phyloP scores from a whole-genome alignment of 2,888 invertebrate genomes.

The Stegophylla sp. region DNA sequence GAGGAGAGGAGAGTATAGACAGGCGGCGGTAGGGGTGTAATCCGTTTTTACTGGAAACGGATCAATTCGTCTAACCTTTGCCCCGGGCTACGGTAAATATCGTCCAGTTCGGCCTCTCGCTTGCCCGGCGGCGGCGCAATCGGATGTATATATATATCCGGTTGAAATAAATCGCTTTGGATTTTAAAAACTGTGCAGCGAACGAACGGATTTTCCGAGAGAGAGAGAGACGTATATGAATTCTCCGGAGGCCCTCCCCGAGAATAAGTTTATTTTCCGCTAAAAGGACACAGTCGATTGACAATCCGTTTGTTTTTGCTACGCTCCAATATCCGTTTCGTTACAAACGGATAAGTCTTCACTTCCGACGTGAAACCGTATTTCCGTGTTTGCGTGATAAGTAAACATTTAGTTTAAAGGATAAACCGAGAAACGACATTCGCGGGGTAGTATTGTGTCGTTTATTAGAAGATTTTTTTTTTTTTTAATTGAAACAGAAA shows the following conservation, averaged over 20 bases:
- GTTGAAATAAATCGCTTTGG: constrained; percentile 33
- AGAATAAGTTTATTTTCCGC: constrained; percentile 17
- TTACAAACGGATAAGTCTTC: constrained; percentile 11
- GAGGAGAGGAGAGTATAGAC: neutral
- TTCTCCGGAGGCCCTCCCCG: neutral
- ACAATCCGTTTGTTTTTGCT: constrained; percentile 18
- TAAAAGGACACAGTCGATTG: constrained; percentile 22
- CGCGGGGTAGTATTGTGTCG: neutral
- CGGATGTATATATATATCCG: constrained; percentile 13
- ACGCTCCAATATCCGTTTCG: constrained; percentile 35
- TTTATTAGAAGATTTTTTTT: neutral
- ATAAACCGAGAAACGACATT: neutral
- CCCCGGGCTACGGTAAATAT: constrained; percentile 35
- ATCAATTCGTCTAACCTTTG: constrained; percentile 57
- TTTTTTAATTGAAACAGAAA: neutral
- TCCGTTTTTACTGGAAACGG: constrained; percentile 55
- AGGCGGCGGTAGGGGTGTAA: constrained; percentile 9
- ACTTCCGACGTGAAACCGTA: constrained; percentile 19
- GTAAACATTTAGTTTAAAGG: constrained; percentile 3
- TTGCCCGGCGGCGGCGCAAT: neutral
- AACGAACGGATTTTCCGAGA: constrained; percentile 1
- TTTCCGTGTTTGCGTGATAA: neutral
- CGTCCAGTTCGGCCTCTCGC: constrained; percentile 15
- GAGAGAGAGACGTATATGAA: neutral
- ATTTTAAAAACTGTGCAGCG: neutral